These are phyloP conservation scores for Paguma larvata DNA, from an alignment of 2,797 vertebrate species.

Conservation along the genomic window DNA sequence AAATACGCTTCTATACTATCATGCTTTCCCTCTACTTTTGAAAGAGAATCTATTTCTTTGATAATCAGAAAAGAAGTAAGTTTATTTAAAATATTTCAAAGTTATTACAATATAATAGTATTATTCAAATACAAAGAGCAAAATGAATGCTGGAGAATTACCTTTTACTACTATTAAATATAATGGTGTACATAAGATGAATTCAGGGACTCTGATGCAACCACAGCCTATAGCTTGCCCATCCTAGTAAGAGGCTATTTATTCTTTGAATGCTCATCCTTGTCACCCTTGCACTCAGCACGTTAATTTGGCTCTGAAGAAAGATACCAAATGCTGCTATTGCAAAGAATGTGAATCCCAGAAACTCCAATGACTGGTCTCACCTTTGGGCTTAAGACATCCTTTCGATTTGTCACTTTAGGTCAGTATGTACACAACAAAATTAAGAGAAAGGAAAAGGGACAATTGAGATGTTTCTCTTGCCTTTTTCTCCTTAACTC, in stretches of 20 bases:
- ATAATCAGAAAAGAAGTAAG: slow-evolving; percentile 50
- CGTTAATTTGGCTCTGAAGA: not conserved
- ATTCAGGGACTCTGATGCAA: not conserved
- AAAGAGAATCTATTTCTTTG: slow-evolving; percentile 7
- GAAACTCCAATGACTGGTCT: not conserved
- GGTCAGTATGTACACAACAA: not conserved
- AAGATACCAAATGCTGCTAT: not conserved
- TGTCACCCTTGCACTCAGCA: not conserved
- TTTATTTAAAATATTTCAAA: slow-evolving; percentile 50
- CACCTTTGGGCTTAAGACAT: not conserved
- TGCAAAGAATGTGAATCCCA: not conserved
- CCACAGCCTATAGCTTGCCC: not conserved
- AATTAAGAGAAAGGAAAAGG: not conserved
- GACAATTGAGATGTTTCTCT: not conserved
- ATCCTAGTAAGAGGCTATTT: not conserved
- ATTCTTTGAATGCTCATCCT: not conserved
- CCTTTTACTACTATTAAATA: not conserved
- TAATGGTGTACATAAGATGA: not conserved
- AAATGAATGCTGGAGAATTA: not conserved
- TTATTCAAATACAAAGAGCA: slow-evolving; percentile 25
- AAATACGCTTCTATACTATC: slow-evolving; percentile 28
- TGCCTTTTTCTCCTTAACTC: not conserved
- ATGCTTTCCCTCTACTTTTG: slow-evolving; percentile 24
- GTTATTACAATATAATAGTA: not conserved
- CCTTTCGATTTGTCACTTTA: not conserved